Percentiles rank a stretch among this genome's conserved stretches.
These are phyloP conservation scores for Drosophila persimilis DNA, from an alignment of 1,140 invertebrate genomes.

Conservation along the genomic window DNA sequence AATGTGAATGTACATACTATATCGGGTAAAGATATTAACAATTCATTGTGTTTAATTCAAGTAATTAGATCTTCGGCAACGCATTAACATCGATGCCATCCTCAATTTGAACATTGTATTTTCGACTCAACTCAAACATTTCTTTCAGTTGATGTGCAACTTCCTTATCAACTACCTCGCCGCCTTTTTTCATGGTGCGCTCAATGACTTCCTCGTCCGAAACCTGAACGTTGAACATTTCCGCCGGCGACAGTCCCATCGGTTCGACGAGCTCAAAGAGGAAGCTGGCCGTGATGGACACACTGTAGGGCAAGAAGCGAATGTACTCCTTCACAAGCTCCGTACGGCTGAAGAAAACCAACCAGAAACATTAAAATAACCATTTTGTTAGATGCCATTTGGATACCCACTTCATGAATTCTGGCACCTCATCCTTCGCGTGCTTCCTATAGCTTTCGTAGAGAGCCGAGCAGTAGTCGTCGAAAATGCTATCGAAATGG, in stretches of 20 bases:
- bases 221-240: slow-evolving; percentile 28
- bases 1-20: too few relatives aligned
- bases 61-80: slow-evolving; percentile 7
- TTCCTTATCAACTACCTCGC: slow-evolving; percentile 63
- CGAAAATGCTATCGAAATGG: slow-evolving; percentile 69
- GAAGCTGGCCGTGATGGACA: slow-evolving; percentile 48
- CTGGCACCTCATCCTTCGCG: slow-evolving; percentile 40
- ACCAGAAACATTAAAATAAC: neutral
- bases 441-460: slow-evolving; percentile 38
- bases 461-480: slow-evolving; percentile 58
- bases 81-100: slow-evolving; percentile 49
- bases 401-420: slow-evolving; percentile 54
- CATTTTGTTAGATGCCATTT: neutral
- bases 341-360: slow-evolving; percentile 27
- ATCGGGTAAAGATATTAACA: neutral
- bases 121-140: slow-evolving; percentile 56
- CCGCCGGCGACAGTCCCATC: slow-evolving; percentile 7
- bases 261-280: slow-evolving; percentile 57
- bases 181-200: slow-evolving; percentile 36
- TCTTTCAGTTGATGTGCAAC: slow-evolving; percentile 68
- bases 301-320: slow-evolving; percentile 59
- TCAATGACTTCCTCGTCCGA: slow-evolving; percentile 40
- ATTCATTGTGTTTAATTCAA: slow-evolving; percentile 2
- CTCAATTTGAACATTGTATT: slow-evolving; percentile 56
- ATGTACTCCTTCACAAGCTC: slow-evolving; percentile 69